These are phyloP conservation scores for Paratilapia polleni DNA, from an alignment of 2,113 vertebrate species.

Conservation along the genomic window DNA sequence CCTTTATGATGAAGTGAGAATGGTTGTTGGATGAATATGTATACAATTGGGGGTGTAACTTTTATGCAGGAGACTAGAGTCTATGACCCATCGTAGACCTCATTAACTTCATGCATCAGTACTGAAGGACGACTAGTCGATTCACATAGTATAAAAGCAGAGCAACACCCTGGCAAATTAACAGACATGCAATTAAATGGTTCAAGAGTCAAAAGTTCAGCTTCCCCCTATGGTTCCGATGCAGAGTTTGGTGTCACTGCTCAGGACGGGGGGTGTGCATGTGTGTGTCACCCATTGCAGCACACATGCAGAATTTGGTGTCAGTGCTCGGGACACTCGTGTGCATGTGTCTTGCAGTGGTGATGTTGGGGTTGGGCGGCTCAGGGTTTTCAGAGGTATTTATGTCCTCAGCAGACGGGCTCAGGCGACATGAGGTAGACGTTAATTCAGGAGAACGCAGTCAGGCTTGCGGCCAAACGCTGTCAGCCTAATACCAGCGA, in stretches of 20 bases:
- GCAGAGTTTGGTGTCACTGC: background rate
- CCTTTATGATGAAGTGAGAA: background rate
- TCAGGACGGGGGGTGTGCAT: background rate
- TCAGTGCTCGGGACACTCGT: background rate
- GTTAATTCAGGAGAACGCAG: constrained; percentile 51
- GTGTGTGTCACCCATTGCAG: constrained; percentile 2
- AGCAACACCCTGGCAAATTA: background rate
- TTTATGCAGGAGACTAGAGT: background rate
- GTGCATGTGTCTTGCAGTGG: background rate
- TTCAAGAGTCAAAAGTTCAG: background rate
- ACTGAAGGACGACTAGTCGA: background rate
- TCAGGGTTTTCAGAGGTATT: constrained; percentile 58
- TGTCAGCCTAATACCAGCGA: constrained; percentile 62
- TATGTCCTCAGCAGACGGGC: constrained; percentile 34
- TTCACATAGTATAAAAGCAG: background rate
- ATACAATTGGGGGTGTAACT: background rate
- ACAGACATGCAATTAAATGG: constrained; percentile 6
- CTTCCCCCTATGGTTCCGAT: background rate
- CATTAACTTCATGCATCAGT: background rate
- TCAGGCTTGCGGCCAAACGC: constrained; percentile 65
- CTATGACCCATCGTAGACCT: background rate
- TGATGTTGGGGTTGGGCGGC: background rate
- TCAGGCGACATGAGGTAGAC: constrained; percentile 52
- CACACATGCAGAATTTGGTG: constrained; percentile 1
- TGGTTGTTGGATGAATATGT: background rate